Evolutionary conservation across 2,113 vertebrate genomes (phyloP), one percentile per base, ranked within the genome.

Genomic region (Micromys minutus): DNA sequence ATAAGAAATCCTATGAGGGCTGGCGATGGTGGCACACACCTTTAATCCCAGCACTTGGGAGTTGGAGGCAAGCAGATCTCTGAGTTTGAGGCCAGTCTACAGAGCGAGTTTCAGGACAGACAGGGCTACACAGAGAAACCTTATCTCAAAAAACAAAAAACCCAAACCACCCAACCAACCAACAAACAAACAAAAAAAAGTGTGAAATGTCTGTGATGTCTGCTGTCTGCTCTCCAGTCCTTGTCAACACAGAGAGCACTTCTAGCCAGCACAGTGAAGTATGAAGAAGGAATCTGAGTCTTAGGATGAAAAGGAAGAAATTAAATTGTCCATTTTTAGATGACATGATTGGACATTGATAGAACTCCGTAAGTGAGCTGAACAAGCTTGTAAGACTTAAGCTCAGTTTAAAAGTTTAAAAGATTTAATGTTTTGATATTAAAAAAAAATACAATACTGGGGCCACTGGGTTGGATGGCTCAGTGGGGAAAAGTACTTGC

Each of bases 1-100:
- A n/a, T 47, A 83, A 83, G 94, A 96, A 61, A 67, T 69, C n/a
- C 77, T 47, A 89, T 12, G 80, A 45, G 39, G 69, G 69, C 69
- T 10, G 6, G 67, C 3, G 3, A 36, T 71, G 36, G 36, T 71
- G 69, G 36, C 17, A 21, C 36, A 71, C n/a, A 21, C 36, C 36
- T 71, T 72, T 72, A 72, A 72, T 39, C 69, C 69, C n/a, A 39
- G 69, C n/a, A 39, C 36, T 72, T 39, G 36, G 36, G n/a, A 72
- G 69, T 17, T 21, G 7, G 36, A 71, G 36, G n/a, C 69, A 21
- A 17, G 69, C 17, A 8, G 69, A 21, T 71, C 36, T 71, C 69
- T 71, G 36, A 39, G 67, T 71, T n/a, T 17, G 36, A 71, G 69
- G 36, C 17, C 36, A 39, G 36, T 39, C 67, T 69, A 67, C 34